phyloP scores from a whole-genome alignment of 2,888 invertebrate genomes.

The Reticulitermes lucifugus region DNA sequence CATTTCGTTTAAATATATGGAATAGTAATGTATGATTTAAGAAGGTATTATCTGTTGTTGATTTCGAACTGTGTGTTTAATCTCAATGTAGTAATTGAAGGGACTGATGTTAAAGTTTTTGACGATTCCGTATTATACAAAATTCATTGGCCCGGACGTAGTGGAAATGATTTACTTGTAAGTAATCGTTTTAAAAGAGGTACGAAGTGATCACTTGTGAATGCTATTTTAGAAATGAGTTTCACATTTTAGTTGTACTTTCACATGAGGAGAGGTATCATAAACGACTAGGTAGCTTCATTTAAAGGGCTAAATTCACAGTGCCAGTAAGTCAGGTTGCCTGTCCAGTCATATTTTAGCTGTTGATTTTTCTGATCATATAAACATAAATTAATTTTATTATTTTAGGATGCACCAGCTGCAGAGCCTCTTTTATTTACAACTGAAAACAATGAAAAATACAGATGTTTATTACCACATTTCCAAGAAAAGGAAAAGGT shows the following conservation, averaged over 20 bases:
- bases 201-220: too few species aligned
- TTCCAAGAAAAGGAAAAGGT: constrained; percentile 62
- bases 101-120: constrained; percentile 76
- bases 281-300: too few species aligned
- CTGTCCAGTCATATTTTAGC: too few species aligned
- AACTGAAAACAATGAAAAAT: constrained; percentile 84
- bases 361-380: constrained; percentile 2
- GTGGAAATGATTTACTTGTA: constrained; percentile 59
- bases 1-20: neutral
- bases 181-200: neutral
- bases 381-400: neutral
- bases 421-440: constrained; percentile 75
- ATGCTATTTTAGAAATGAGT: too few species aligned
- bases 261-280: too few species aligned
- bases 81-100: neutral
- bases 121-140: constrained; percentile 85
- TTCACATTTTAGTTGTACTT: too few species aligned
- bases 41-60: neutral
- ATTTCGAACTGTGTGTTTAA: neutral
- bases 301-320: too few species aligned
- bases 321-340: too few species aligned
- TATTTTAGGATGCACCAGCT: constrained; percentile 55
- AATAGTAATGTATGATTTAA: constrained; percentile 7
- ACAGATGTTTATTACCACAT: constrained; percentile 84
- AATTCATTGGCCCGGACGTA: constrained; percentile 80